Base-by-base conservation (phyloP, 2,888 invertebrate species). In the Zygothrica quintamaculata region DNA sequence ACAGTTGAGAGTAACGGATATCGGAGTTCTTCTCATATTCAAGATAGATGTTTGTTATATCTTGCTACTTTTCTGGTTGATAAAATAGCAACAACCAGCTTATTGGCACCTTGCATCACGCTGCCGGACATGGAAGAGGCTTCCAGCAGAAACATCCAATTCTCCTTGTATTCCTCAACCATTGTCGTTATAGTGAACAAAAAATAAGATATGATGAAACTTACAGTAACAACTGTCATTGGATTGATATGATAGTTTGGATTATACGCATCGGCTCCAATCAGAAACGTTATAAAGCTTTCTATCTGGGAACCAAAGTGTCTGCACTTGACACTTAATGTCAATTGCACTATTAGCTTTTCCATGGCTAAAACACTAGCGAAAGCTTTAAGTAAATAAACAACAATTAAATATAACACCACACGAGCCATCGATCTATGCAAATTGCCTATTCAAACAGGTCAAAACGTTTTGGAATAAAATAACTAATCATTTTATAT, bases 51-150 rank as follows among this genome's bases (percentile, higher is more conserved):
- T 22, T 11, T 0, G 46, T 31, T 4, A 79, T 16, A 3, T 64
- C 36, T 0, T 25, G 5, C 7, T 60, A 84, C 25, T 2, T 53
- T 43, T 0, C 43, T 16, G 1, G 56, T 18, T 7, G 29, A 39
- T 0, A 15, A 5, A 7, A 78, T 5, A 7, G 34, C 76, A 9
- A 66, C 29, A 9, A 48, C 31, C 0, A 84, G 6, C 34, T 84
- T 84, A 11, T 61, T 61, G 0, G 42, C 6, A 1, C 71, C 84
- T 11, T 85, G 84, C 0, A 77, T 0, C 0, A 70, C 79, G 11
- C 74, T 75, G 33, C 84, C 77, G 26, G 69, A 15, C 71, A 74
- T 84, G 16, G 68, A 70, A 0, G 48, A 48, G 0, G 75, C 76
- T 43, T 77, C 67, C 9, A 85, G 29, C 16, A 67, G 3, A 7